These are phyloP conservation scores for Salvator merianae DNA, from an alignment of 2,113 vertebrate genomes.

Conservation along the genomic window DNA sequence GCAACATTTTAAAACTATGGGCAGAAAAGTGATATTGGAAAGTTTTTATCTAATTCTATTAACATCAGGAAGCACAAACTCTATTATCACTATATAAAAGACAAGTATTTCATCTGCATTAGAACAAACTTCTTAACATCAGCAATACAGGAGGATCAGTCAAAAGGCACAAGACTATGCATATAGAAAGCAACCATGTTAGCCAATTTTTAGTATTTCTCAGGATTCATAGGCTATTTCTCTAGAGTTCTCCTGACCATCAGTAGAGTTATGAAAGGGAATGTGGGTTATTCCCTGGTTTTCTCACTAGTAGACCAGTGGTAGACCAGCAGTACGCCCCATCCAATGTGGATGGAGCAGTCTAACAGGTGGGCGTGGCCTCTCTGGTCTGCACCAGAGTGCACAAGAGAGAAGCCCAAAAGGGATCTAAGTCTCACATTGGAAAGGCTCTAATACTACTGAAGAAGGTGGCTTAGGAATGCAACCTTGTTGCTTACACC, in stretches of 20 bases:
- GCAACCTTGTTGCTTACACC: too few relatives aligned
- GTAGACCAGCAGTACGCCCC: too few relatives aligned
- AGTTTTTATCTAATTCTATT: neutral
- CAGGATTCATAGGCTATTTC: neutral
- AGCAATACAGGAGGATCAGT: neutral
- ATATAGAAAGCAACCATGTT: neutral
- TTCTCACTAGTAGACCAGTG: too few relatives aligned
- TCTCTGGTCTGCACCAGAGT: too few relatives aligned
- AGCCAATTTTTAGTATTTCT: neutral
- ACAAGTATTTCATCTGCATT: neutral
- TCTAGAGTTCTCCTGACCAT: neutral
- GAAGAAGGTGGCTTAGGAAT: too few relatives aligned
- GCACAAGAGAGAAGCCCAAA: too few relatives aligned
- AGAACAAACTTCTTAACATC: neutral
- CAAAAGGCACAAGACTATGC: neutral
- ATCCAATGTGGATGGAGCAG: too few relatives aligned
- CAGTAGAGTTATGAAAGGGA: too few relatives aligned
- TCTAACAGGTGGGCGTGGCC: too few relatives aligned
- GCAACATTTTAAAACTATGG: neutral
- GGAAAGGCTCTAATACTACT: too few relatives aligned
- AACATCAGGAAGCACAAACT: neutral
- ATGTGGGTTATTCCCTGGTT: too few relatives aligned
- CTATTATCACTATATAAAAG: neutral
- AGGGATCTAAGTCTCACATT: too few relatives aligned
- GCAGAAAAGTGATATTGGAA: neutral